phyloP scores from a whole-genome alignment of 2,113 vertebrate genomes.

The Motacilla alba region DNA sequence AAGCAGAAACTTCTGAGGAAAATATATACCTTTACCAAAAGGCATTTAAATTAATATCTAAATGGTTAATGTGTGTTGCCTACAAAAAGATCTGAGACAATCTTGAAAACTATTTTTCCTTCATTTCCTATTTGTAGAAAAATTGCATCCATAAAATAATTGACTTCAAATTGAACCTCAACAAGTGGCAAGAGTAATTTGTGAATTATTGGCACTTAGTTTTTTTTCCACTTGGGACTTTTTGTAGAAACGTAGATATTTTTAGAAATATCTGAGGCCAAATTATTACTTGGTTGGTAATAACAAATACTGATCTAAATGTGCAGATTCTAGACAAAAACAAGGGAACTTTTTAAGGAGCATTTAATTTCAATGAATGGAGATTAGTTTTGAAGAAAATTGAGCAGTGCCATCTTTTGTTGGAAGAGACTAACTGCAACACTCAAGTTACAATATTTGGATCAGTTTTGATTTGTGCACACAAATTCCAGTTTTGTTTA shows the following conservation, averaged over 20 bases:
- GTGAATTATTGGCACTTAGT: not conserved
- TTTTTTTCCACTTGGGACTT: not conserved
- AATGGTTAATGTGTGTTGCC: not conserved
- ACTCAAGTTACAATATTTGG: not conserved
- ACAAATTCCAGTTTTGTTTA: not conserved
- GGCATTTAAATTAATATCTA: not conserved
- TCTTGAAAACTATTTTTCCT: not conserved
- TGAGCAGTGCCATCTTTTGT: constrained; percentile 62
- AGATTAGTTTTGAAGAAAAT: constrained; percentile 5
- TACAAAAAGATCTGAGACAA: not conserved
- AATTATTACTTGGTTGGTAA: not conserved
- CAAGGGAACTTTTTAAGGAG: not conserved
- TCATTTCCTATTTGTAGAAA: not conserved
- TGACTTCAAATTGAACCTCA: not conserved
- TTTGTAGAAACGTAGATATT: not conserved
- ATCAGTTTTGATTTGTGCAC: not conserved
- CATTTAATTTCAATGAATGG: not conserved
- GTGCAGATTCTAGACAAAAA: not conserved
- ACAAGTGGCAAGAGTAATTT: not conserved
- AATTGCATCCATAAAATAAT: not conserved
- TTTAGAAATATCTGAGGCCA: not conserved
- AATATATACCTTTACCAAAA: not conserved
- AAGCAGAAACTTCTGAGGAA: not conserved
- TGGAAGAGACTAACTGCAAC: constrained; percentile 15
- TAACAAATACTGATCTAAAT: not conserved